Conservation (phyloP, 1,140 invertebrate genomes). For the Bradysia coprophila region DNA sequence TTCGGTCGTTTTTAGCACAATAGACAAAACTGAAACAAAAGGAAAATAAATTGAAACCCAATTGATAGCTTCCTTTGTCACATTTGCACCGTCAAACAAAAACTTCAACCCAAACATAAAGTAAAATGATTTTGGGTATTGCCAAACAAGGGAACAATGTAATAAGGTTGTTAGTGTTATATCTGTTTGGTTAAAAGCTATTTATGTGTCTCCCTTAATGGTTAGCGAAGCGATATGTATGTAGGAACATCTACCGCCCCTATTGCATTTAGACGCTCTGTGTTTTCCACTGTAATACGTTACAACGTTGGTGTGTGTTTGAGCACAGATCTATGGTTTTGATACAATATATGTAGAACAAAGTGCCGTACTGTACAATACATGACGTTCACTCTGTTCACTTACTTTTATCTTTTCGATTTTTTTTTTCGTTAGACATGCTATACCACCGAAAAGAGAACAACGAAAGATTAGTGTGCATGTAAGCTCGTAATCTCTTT, state of each 20-base stretch:
- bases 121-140: background rate
- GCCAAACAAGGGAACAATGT: background rate
- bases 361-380: too few relatives aligned
- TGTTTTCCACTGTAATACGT: too few relatives aligned
- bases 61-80: background rate
- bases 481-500: background rate
- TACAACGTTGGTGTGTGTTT: too few relatives aligned
- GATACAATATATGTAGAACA: too few relatives aligned
- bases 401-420: too few relatives aligned
- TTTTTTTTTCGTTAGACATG: too few relatives aligned
- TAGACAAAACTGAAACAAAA: background rate
- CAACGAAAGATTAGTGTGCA: background rate
- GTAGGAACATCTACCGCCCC: background rate
- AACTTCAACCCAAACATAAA: background rate
- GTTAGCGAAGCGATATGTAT: too few relatives aligned
- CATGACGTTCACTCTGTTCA: too few relatives aligned
- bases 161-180: background rate
- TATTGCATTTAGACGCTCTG: background rate
- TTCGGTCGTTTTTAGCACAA: too few relatives aligned
- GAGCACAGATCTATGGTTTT: too few relatives aligned
- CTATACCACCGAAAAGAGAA: too few relatives aligned
- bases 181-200: background rate
- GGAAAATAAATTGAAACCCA: background rate
- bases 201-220: background rate
- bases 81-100: too few relatives aligned